Conservation (phyloP, 2,888 invertebrate genomes). For the Coleophora flavipennella region DNA sequence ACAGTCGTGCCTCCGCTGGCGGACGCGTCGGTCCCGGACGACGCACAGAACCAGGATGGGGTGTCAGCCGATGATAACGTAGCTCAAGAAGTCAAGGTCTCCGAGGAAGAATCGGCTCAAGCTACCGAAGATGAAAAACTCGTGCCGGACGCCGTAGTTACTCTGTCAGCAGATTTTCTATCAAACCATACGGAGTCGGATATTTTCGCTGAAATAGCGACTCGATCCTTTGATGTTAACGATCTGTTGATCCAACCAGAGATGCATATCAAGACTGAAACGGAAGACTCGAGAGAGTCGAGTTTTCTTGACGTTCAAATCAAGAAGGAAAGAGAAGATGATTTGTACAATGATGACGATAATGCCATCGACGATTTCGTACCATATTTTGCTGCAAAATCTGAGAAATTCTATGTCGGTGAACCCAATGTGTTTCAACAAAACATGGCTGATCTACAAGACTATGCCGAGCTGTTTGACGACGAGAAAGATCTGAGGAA, state of each 20-base stretch:
- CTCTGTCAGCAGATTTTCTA: constrained; percentile 51
- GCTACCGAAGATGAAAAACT: constrained; percentile 20
- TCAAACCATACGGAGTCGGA: constrained; percentile 48
- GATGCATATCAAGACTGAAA: constrained; percentile 58
- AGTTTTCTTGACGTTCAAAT: constrained; percentile 34
- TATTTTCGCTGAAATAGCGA: constrained; percentile 53
- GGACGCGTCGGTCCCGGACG: constrained; percentile 34
- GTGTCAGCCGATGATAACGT: constrained; percentile 63
- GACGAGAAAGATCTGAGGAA: constrained; percentile 49
- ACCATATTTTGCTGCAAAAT: constrained; percentile 49
- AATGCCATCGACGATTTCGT: constrained; percentile 61
- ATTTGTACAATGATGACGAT: constrained; percentile 58
- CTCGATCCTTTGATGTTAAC: constrained; percentile 59
- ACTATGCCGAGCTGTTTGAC: constrained; percentile 59
- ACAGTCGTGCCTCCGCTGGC: constrained; percentile 53
- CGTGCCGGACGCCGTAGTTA: constrained; percentile 49
- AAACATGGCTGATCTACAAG: constrained; percentile 72
- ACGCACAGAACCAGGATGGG: constrained; percentile 35
- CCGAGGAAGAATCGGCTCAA: constrained; percentile 42
- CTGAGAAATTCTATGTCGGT: constrained; percentile 44
- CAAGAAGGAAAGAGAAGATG: constrained; percentile 49
- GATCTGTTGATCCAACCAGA: constrained; percentile 50
- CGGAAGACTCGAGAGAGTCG: constrained; percentile 22
- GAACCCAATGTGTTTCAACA: constrained; percentile 65
- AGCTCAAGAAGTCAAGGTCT: constrained; percentile 57